These are phyloP conservation scores for Eledona agricola DNA, from an alignment of 2,888 invertebrate species.

Conservation along the genomic window DNA sequence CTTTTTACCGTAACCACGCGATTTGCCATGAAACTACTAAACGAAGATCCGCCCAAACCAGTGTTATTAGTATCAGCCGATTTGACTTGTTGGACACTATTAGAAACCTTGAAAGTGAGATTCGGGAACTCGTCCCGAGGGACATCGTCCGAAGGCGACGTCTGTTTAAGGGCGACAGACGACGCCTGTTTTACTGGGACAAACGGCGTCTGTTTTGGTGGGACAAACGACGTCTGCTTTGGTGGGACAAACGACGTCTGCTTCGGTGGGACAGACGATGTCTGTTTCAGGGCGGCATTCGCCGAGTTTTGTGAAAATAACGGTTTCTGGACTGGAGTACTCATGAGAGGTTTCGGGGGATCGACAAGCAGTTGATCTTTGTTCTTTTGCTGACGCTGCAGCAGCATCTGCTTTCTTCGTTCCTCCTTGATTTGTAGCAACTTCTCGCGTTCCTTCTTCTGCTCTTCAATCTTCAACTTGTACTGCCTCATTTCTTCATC, in stretches of 20 bases:
- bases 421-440: conserved; percentile 37
- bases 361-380: neutral
- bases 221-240: no score
- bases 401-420: conserved; percentile 28
- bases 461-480: conserved; percentile 36
- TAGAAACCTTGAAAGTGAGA: conserved; percentile 23
- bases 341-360: neutral
- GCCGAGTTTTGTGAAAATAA: conserved; percentile 1
- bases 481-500: conserved; percentile 39
- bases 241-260: no score
- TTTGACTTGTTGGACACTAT: conserved; percentile 3
- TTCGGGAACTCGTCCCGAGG: conserved; percentile 1
- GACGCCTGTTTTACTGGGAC: no score
- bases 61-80: neutral
- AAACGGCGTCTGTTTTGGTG: no score
- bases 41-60: conserved; percentile 1
- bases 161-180: no score
- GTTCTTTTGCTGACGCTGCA: conserved; percentile 3
- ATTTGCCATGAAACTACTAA: conserved; percentile 27
- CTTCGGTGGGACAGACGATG: no score
- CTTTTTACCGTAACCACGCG: conserved; percentile 12
- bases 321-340: no score
- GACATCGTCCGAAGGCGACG: neutral
- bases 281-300: no score
- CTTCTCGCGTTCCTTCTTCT: conserved; percentile 36